Evolutionary conservation across 2,113 vertebrate genomes (phyloP).

Genomic region (Pristiophorus japonicus): DNA sequence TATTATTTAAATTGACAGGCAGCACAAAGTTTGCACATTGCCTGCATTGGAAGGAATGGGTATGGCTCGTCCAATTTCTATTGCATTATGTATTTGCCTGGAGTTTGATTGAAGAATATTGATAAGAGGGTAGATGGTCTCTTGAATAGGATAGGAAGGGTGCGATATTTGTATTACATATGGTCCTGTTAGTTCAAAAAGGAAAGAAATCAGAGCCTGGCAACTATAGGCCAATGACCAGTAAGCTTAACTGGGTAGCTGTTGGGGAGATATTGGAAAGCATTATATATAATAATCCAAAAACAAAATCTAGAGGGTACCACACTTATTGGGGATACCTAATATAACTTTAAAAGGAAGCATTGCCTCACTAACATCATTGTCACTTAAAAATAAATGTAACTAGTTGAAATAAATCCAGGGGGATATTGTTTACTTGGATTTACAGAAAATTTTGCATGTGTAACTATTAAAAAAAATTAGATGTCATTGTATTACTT

Average conservation of each 20-base stretch:
- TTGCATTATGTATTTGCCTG: neutral
- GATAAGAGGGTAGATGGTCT: neutral
- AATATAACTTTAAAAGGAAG: neutral
- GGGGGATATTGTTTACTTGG: neutral
- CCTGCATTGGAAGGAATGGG: too few relatives aligned
- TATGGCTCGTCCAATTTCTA: too few relatives aligned
- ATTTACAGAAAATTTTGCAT: neutral
- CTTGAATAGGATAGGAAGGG: neutral
- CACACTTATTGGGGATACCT: neutral
- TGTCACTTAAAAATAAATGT: neutral
- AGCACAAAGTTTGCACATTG: too few relatives aligned
- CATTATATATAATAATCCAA: neutral
- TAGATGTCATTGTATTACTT: too few relatives aligned
- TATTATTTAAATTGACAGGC: too few relatives aligned
- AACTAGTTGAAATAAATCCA: neutral
- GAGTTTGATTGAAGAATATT: neutral
- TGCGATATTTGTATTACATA: neutral
- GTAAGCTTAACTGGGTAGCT: neutral
- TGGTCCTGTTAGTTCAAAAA: neutral
- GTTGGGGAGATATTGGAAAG: neutral
- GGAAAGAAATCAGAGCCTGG: neutral
- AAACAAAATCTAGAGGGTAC: neutral
- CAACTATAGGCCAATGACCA: neutral
- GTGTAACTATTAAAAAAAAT: neutral
- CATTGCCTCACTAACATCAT: neutral